Base-by-base conservation (phyloP, 2,888 invertebrate species). In the Laspeyria flexula region DNA sequence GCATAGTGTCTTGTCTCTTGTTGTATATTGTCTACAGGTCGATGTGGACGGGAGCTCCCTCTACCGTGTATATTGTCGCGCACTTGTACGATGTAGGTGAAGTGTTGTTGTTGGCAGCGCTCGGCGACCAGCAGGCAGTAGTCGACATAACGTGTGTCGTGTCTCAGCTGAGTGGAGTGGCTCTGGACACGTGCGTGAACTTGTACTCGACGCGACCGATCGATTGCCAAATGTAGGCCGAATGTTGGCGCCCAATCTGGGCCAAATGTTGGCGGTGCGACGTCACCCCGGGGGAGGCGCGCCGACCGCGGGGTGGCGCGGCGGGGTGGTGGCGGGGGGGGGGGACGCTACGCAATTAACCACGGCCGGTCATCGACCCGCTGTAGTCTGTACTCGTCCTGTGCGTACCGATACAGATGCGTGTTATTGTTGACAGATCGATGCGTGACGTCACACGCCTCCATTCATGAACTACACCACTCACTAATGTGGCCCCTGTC, bases 181-280 rank as follows among this genome's bases (percentile, higher is more conserved):
- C 30, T 23, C 35, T 21, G 42, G 37, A 25, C 62, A 56, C 70
- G 70, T 61, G 64, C 39, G 65, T 74, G 88, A 88, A 88, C 88
- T 88, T 88, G 90, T 81, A 77, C 79, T 75, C 74, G 78, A 66
- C 66, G 60, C 51, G 68, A 54, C 77, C 67, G 69, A 89, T 90
- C 90, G 90, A 90, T 90, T 84, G 80, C 76, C 86, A 79, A 77
- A 86, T 86, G 74, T 88, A 79, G 86, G 88, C 80, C 86, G 81
- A 80, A 73, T 77, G 83, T 77, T 75, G 70, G 76, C 70, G 73
- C 79, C 42, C 34, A 73, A 73, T 68, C 62, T 63, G 43, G 43
- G 40, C 27, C 50, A 44, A 38, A 40, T 5, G 43, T 49, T 49
- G 49, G 42, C 41, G 1, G 38, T 29, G 25, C 44, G 51, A 51